Evolutionary conservation across 2,797 vertebrate genomes (phyloP), one percentile per base, ranked within the genome.

Genomic region (Graptemys geographica): DNA sequence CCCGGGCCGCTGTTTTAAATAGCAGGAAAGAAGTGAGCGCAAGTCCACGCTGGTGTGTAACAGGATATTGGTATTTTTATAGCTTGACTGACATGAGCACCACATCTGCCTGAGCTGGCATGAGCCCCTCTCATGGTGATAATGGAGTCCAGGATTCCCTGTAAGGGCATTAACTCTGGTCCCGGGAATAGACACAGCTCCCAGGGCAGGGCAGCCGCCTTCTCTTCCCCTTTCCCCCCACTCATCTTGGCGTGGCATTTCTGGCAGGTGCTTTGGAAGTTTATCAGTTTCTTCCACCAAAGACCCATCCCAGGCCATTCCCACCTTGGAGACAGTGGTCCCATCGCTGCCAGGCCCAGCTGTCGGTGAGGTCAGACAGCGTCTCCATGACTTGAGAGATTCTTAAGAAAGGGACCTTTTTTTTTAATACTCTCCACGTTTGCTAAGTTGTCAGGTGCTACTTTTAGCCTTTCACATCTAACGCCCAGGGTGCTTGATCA

Each of bases 371-470:
- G 49, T 78, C 41, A 47, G 41, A 82, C 16, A 62, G 27, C 3
- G 10, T 28, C 44, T 57, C 47, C n/a, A 51, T 91, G 1, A 83
- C 19, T 83, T 79, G 18, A 79, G 44, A 69, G 31, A 23, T 41
- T 21, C 37, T 16, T 62, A 41, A 23, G 49, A 65, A 79, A 79
- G 65, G 19, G 52, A 47, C 10, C 16, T 12, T 12, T 21, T 19
- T 28, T 59, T 18, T 74, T 90, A 55, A 31, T 19, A 88, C 89
- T 84, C 87, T 62, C 57, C 0, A 0, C 86, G 88, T 86, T 89
- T 87, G 89, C 1, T 11, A 88, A 1, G 0, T 95, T 96, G 95
- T 92, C 91, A 90, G 95, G 95, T 96, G 96, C 96, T 97, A 96
- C 93, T 90, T 94, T 96, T 94, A 96, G 79, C 91, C 96, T 96